Conservation (phyloP, 2,113 vertebrate genomes). For the Rhinichthys klamathensis region DNA sequence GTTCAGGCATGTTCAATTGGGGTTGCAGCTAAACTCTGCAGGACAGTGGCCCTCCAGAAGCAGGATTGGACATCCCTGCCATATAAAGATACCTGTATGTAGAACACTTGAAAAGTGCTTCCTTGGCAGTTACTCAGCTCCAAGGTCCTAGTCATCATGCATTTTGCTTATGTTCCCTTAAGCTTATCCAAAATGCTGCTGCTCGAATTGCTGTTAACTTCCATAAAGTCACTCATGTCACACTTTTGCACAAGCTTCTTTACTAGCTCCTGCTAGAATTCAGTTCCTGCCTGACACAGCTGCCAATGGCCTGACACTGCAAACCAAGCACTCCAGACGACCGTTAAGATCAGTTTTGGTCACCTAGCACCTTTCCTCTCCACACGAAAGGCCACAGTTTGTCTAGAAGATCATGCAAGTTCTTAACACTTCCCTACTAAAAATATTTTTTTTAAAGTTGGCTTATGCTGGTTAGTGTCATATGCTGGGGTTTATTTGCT, state of each 20-base stretch:
- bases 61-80: too few relatives aligned
- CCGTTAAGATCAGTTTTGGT: not conserved
- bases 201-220: not conserved
- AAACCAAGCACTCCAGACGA: not conserved
- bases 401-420: not conserved
- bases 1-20: too few relatives aligned
- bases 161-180: not conserved
- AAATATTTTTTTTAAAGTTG: not conserved
- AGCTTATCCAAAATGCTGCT: not conserved
- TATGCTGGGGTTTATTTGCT: too few relatives aligned
- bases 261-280: not conserved
- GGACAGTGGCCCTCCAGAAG: too few relatives aligned
- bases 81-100: not conserved
- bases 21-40: too few relatives aligned
- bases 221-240: constrained; percentile 7
- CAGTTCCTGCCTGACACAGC: constrained; percentile 3
- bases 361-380: not conserved
- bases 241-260: constrained; percentile 7
- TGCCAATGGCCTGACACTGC: not conserved
- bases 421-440: not conserved
- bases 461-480: not conserved
- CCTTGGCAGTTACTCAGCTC: not conserved
- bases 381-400: not conserved
- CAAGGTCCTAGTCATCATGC: too few relatives aligned
- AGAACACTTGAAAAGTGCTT: not conserved